Evolutionary conservation across 2,797 vertebrate species (phyloP).

Genomic region (Thripadectes ignobilis): DNA sequence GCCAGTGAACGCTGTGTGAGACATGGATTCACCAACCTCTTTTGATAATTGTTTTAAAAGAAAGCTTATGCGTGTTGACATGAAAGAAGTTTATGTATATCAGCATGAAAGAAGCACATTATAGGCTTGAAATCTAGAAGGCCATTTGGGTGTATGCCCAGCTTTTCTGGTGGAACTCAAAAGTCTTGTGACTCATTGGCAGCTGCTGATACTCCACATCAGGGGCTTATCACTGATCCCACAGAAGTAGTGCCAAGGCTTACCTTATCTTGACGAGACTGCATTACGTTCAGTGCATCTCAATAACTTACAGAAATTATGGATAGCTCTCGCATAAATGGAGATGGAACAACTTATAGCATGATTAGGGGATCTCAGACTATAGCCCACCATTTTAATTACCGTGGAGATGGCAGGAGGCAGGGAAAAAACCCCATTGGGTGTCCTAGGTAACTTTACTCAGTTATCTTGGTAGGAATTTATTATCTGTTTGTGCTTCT

Average conservation of each 20-base stretch:
- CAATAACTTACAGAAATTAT: background rate
- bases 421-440: background rate
- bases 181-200: conserved; percentile 22
- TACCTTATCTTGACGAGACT: conserved; percentile 44
- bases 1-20: background rate
- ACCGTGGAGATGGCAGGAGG: background rate
- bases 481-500: background rate
- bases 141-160: background rate
- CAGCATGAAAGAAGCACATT: background rate
- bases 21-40: background rate
- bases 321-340: background rate
- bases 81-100: background rate
- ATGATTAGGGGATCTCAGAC: background rate
- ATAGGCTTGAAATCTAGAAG: conserved; percentile 30
- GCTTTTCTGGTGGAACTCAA: conserved; percentile 3
- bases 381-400: background rate
- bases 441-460: background rate
- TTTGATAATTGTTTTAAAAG: background rate
- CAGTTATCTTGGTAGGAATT: background rate
- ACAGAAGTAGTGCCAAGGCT: conserved; percentile 43
- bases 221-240: background rate
- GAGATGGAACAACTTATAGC: background rate
- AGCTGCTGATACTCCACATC: background rate
- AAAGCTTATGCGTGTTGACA: background rate
- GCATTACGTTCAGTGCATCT: conserved; percentile 11